Base-by-base conservation (phyloP, 2,888 invertebrate species). In the Allacma fusca region DNA sequence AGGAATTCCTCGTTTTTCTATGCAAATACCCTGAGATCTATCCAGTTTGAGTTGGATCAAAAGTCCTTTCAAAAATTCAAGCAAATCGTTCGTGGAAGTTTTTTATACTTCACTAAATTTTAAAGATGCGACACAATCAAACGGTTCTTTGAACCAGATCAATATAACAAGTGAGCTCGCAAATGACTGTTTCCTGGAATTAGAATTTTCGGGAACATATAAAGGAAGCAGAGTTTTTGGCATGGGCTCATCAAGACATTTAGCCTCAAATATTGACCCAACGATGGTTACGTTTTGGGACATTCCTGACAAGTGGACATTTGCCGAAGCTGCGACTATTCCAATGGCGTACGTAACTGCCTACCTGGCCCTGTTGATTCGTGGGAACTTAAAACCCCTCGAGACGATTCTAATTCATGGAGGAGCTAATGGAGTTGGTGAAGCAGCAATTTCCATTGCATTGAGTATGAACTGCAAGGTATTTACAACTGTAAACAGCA, bases 1-100 rank as follows among this genome's bases (percentile, higher is more conserved):
- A 9, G 44, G 19, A 9, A 9, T 16, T 2, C 23, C 0, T 4
- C 2, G 86, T 95, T 97, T 88, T 98, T 98, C 19, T 98, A 96
- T 88, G 93, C 98, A 73, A 98, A 98, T 88, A 93, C 96, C 0
- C 87, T 96, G 98, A 77, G 98, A 99, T 88, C 90, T 99, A 82
- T 92, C 97, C 24, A 97, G 94, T 84, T 90, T 96, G 83, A 91
- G 91, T 85, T 98, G 95, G 98, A 94, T 98, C 86, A 96, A 95
- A 89, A 95, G 94, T 77, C 93, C 93, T 73, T 89, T 92, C 68
- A 89, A 91, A 59, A 90, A 13, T 13, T 9, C 19, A 43, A 19
- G 44, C 9, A 13, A 13, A 29, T n/a, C n/a, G n/a, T 21, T 29
- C 1, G 12, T 9, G 12, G 1, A 16, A 86, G 90, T 94, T 0